Base-by-base conservation (phyloP, 2,888 invertebrate genomes). In the Phortica okadai region DNA sequence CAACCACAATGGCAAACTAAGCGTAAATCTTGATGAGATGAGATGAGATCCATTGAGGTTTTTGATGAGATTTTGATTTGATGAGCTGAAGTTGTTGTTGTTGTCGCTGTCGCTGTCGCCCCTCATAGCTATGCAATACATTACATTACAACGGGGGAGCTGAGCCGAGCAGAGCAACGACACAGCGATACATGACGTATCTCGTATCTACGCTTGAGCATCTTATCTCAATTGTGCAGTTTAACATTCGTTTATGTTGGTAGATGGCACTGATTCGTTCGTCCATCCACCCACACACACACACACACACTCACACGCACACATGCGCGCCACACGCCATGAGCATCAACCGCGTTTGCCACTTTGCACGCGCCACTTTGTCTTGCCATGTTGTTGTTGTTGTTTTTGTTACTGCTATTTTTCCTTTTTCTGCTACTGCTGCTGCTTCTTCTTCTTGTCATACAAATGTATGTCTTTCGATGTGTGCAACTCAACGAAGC, bases 191-290 rank as follows among this genome's bases (percentile, higher is more conserved):
- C 90, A 87, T 90, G 89, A 85, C 90, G 83, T 91, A 89, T 90
- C 90, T 90, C 82, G 84, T 85, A 85, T 85, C 85, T 82, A 78
- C 74, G 78, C 80, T 44, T 56, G 75, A 81, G 77, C 84, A 89
- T 90, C 90, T 90, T 90, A 90, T 90, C 90, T 90, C 90, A 90
- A 90, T 91, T 91, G 90, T 88, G 90, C 87, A 88, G 86, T 87
- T 88, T 83, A 87, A 86, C 84, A 84, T 77, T 74, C 77, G 74
- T 73, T 76, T 69, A 72, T 56, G 56, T 56, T 69, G 25, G 45
- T 50, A 45, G 42, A 16, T 69, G 64, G 5, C 41, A 59, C 21
- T 33, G 33, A 14, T 8, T 5, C 21, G 10, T 11, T 2, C 50
- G 50, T 50, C 44, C n/a, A 7, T 2, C 69, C 69, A 8, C 50